A percentile compares a stretch with the other conserved stretches of the same genome.
These are phyloP conservation scores for Phalacrocorax brasilianus DNA, from an alignment of 2,113 vertebrate genomes.

Conservation along the genomic window DNA sequence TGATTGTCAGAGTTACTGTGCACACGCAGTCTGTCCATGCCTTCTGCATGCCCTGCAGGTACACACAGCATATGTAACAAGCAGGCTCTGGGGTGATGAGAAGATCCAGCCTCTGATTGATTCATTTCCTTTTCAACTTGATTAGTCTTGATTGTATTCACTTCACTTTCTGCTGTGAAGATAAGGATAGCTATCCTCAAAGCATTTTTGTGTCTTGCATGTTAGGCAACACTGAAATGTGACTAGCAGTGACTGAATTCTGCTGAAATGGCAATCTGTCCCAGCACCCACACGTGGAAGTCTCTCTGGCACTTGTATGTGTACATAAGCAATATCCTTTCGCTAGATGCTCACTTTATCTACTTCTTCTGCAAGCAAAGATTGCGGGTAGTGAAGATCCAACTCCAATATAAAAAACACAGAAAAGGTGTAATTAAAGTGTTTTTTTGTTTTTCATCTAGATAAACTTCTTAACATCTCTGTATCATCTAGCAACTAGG, in stretches of 20 bases:
- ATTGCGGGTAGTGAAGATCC: not conserved
- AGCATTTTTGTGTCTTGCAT: not conserved
- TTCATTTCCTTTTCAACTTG: not conserved
- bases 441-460: not conserved
- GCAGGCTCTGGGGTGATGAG: not conserved
- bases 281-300: rapidly evolving
- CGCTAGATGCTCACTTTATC: not conserved
- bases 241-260: not conserved
- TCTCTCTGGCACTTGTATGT: not conserved
- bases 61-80: not conserved
- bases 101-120: not conserved
- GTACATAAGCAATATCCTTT: not conserved
- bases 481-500: not conserved
- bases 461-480: not conserved
- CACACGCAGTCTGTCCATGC: too few species aligned
- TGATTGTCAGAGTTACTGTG: not conserved
- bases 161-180: not conserved
- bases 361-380: not conserved
- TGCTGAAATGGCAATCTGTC: not conserved
- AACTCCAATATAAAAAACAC: not conserved
- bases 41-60: not conserved
- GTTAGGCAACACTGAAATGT: not conserved
- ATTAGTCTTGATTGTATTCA: not conserved
- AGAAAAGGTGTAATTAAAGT: not conserved
- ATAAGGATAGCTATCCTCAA: not conserved